These are phyloP conservation scores for Gonatopus flavifemur DNA, from an alignment of 1,140 invertebrate species.

Conservation along the genomic window DNA sequence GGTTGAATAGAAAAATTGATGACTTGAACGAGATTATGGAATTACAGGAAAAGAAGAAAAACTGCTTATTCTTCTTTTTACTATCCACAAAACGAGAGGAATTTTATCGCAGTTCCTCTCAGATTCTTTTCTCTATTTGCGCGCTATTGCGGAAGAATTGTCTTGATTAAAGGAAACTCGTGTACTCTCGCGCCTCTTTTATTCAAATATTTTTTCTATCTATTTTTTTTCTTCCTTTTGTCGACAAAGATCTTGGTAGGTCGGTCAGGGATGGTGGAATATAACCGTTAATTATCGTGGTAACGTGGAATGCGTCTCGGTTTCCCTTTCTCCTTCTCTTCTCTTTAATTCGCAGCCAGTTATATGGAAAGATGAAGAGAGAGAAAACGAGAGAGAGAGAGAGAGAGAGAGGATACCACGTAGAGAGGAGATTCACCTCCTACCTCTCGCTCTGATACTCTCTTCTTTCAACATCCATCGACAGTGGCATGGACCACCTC, in stretches of 20 bases:
- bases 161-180: slow-evolving; percentile 37
- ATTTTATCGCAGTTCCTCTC: slow-evolving; percentile 22
- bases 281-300: slow-evolving; percentile 43
- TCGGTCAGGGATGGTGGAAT: slow-evolving; percentile 31
- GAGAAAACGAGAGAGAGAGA: not conserved
- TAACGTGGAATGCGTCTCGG: slow-evolving; percentile 40
- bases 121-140: too few relatives aligned
- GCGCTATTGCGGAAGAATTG: slow-evolving; percentile 29
- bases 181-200: slow-evolving; percentile 39
- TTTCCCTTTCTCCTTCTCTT: slow-evolving; percentile 16
- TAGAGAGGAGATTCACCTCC: slow-evolving; percentile 21
- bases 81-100: slow-evolving; percentile 6
- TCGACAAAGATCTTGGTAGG: slow-evolving; percentile 16
- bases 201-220: slow-evolving; percentile 24
- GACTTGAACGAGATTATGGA: too few relatives aligned
- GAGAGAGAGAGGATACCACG: not conserved
- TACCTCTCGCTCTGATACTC: slow-evolving; percentile 12
- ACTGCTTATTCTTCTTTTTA: not conserved
- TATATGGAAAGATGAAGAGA: not conserved
- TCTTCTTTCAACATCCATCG: slow-evolving; percentile 31
- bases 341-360: not conserved
- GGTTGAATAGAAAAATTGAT: too few relatives aligned
- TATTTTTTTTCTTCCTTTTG: slow-evolving; percentile 11
- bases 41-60: not conserved
- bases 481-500: slow-evolving; percentile 49